Base-by-base conservation (phyloP, 2,888 invertebrate genomes). In the Eilema depressum region DNA sequence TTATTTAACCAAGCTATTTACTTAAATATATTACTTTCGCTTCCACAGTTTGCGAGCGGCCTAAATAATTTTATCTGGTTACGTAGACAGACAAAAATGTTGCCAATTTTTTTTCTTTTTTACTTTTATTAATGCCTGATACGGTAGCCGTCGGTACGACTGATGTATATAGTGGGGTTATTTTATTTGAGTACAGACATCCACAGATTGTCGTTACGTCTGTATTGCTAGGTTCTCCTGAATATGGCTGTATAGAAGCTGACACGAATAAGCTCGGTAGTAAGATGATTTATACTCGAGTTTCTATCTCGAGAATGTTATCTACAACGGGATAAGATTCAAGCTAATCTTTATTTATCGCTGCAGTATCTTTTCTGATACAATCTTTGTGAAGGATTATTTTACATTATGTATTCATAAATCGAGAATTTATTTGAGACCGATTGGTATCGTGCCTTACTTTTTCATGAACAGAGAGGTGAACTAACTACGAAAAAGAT, bases 1-100 rank as follows among this genome's bases (percentile, higher is more conserved):
- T 79, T 77, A 69, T 75, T 64, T 74, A 76, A 81, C 73, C 71
- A 69, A 72, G 75, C 75, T 60, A 73, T 81, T 81, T 73, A 74
- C 73, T 78, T 72, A 65, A 79, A 66, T 66, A 73, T 72, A 79
- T 79, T 76, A 75, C 79, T 78, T 75, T 71, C 4, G 53, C 65
- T 73, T 37, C 14, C 59, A 26, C 8, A 28, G 28, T 67, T 59
- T 26, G 61, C 62, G 57, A 47, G 12, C 56, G 61, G 62, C 59
- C 28, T 57, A 68, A 59, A 66, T 73, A 79, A 79, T 75, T 66
- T 60, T 64, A 72, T 30, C 28, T 26, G 17, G 20, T 11, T 53
- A 25, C 20, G 37, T 33, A 28, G 14, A 47, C n/a, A 25, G 0
- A 20, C 23, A 26, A 41, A 53, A 23, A 23, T 12, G 12, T 28